A percentile compares a stretch with the other conserved stretches of the same genome.
phyloP scores from a whole-genome alignment of 2,888 invertebrate species.

The Allophyes oxyacanthae region DNA sequence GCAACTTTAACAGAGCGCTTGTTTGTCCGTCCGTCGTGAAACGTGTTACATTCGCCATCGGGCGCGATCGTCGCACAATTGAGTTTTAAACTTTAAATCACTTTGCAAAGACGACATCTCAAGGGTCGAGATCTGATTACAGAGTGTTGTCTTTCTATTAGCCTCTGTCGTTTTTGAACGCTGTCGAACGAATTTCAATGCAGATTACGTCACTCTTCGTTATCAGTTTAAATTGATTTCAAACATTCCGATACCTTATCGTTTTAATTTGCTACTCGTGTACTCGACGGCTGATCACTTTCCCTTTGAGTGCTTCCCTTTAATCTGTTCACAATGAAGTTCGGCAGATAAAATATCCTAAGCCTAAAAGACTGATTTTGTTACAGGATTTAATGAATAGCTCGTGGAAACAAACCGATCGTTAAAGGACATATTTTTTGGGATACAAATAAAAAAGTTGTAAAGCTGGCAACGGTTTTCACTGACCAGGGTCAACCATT shows the following conservation, averaged over 20 bases:
- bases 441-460: constrained; percentile 47
- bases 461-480: constrained; percentile 55
- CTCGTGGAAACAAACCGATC: constrained; percentile 35
- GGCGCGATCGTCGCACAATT: constrained; percentile 58
- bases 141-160: constrained; percentile 77
- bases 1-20: constrained; percentile 61
- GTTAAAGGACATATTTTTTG: constrained; percentile 46
- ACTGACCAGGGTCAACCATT: constrained; percentile 47
- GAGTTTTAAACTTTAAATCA: constrained; percentile 72
- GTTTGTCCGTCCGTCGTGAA: constrained; percentile 54
- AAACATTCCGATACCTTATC: constrained; percentile 54
- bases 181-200: constrained; percentile 64
- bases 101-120: constrained; percentile 64
- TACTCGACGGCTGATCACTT: constrained; percentile 46
- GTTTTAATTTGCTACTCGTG: constrained; percentile 47
- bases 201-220: constrained; percentile 68
- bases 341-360: constrained; percentile 28
- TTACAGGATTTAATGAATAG: constrained; percentile 41
- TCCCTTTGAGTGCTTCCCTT: constrained; percentile 29
- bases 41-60: constrained; percentile 58
- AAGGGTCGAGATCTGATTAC: constrained; percentile 69
- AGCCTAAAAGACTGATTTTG: constrained; percentile 30
- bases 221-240: constrained; percentile 66
- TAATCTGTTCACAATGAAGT: constrained; percentile 43
- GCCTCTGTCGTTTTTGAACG: constrained; percentile 54